Evolutionary conservation across 2,888 invertebrate genomes (phyloP), one percentile per base, ranked within the genome.

Genomic region (Ochropleura leucogaster): DNA sequence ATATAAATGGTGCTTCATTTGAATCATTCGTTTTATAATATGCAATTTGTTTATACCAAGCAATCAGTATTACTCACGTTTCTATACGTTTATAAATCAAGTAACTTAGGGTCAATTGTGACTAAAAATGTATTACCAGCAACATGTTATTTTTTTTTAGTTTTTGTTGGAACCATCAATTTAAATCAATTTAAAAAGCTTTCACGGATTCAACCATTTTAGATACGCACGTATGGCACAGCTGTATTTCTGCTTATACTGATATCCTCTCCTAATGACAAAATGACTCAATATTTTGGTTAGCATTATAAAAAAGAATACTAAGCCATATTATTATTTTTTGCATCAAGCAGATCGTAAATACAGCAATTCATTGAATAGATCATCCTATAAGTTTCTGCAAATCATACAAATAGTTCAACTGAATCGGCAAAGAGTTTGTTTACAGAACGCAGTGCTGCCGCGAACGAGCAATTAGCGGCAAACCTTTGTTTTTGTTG

Each of bases 401-500:
- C 20, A 66, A 63, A 57, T 66, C 20, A 64, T 71, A 71, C 10
- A 62, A 78, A 69, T 67, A 60, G 47, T 47, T 70, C 57, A 51
- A 74, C 16, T 62, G 53, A 59, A 68, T 68, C 20, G 9, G 18
- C 59, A 70, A 60, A 64, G 18, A 63, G 75, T 80, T 63, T 80
- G 66, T 84, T 62, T 66, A 74, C 49, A 20, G 49, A 66, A 66
- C 60, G 30, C 72, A 77, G 62, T 71, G 64, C 46, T 64, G 60
- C 66, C 74, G 40, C 81, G 64, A 78, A 79, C 77, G 65, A 72
- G 59, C 84, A 84, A 87, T 87, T 88, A 86, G 79, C 30, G 84
- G 73, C 59, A 82, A 81, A 78, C 83, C 84, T 83, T 86, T 84
- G 85, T 88, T 85, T 83, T 80, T 59, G 70, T 78, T 80, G 74